Base-by-base conservation (phyloP, 1,140 invertebrate species). In the Epicauta chinensis region DNA sequence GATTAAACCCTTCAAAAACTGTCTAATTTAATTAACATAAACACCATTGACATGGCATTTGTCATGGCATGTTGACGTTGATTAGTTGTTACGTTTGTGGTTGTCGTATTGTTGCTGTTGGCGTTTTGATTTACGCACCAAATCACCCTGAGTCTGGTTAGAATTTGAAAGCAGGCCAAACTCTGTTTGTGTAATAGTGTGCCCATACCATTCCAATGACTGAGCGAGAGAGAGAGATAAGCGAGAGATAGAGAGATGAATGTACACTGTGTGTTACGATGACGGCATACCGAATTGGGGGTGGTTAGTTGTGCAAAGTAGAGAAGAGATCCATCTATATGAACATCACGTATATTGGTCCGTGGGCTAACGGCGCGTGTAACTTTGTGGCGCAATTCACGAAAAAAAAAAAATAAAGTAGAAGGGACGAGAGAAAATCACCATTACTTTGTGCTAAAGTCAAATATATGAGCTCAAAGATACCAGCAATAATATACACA, bases 211-310 rank as follows among this genome's bases (percentile, higher is more conserved):
- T n/a, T n/a, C n/a, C n/a, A n/a, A n/a, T n/a, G 38, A 16, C 36
- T 38, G 45, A 47, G 38, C 12, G 38, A 17, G 35, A 44, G 16
- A 44, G 43, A 35, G 37, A 35, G 43, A 31, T 46, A 17, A 15
- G 16, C 32, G 43, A 35, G 31, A 11, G 43, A 46, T n/a, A n/a
- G n/a, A n/a, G n/a, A n/a, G 23, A 7, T 23, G 23, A 23, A 23
- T 23, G 23, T 23, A 23, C 7, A 23, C 4, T n/a, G n/a, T n/a
- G n/a, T 5, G 23, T 23, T 23, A 61, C 54, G 52, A 16, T 35
- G 37, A 38, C 47, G 53, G 60, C 60, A 62, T 62, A 62, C 58
- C 43, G 57, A 62, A 62, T 52, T 34, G 48, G 49, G 50, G 54
- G 23, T 23, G 23, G 23, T 23, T 54, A 55, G 57, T 61, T 61